Base-by-base conservation (phyloP, 2,113 vertebrate species). In the Jaculus jaculus region DNA sequence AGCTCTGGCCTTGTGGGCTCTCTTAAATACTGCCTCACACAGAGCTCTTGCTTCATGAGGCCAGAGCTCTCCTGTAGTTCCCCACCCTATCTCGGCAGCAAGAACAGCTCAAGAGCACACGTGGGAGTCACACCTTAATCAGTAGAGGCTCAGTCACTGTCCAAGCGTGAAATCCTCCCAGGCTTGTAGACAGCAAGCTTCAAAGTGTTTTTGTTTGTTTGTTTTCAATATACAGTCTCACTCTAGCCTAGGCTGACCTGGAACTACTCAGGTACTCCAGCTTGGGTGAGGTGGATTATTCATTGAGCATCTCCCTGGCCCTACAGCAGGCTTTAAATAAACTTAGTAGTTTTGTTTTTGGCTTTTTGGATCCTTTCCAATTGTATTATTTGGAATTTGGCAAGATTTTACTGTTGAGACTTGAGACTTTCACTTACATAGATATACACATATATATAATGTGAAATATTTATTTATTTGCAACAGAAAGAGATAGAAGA, bases 1-100 rank as follows among this genome's bases (percentile, higher is more conserved):
- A 1, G 39, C n/a, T 30, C 28, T 39, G 61, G 17, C 28, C 74
- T 21, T 7, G 2, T 0, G 0, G 16, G 26, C 5, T 61, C 32
- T 12, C 54, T 37, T 58, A 9, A 3, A 7, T 3, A 21, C 66
- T 20, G 10, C 77, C 71, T 21, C 68, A 26, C 24, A 11, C 17
- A 23, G 10, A 58, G 18, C 58, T 17, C 26, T 75, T 7, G 1
- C 13, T 20, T 32, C 13, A 12, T 37, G 5, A 0, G 63, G 21
- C 54, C 23, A 0, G 10, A 66, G 68, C 65, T 6, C 24, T 5
- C 78, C 60, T 28, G 4, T 54, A 6, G 30, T 58, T 32, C 42
- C 16, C 69, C 30, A 47, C 39, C 5, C 72, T 15, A 28, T 23
- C n/a, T 39, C 63, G 71, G 60, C 54, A 17, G 65, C 24, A 0